phyloP scores from a whole-genome alignment of 1,140 invertebrate species.

The Cephus cinctus region DNA sequence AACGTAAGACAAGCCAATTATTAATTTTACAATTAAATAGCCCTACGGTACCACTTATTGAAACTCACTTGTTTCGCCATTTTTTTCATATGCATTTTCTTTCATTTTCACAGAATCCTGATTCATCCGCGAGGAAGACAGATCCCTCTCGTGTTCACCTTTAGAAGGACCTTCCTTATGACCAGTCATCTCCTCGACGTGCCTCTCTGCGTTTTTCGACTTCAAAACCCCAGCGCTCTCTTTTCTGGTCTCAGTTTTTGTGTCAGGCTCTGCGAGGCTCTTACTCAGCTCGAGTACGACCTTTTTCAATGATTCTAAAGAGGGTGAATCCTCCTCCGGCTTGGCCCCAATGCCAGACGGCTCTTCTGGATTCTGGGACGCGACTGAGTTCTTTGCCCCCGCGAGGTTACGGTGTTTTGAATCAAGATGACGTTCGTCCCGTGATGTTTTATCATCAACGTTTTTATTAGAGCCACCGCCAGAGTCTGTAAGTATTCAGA shows the following conservation, averaged over 20 bases:
- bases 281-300: conserved; percentile 23
- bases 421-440: too few relatives aligned
- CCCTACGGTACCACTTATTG: too few relatives aligned
- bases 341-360: background rate
- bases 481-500: too few relatives aligned
- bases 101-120: conserved; percentile 13
- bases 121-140: background rate
- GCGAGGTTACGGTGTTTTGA: too few relatives aligned
- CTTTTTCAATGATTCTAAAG: conserved; percentile 27
- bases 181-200: conserved; percentile 1
- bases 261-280: conserved; percentile 16
- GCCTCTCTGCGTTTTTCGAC: conserved; percentile 6
- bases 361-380: too few relatives aligned
- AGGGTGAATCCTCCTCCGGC: too few relatives aligned
- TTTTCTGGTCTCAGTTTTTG: background rate
- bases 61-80: too few relatives aligned
- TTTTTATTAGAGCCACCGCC: too few relatives aligned
- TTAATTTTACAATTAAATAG: too few relatives aligned
- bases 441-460: too few relatives aligned
- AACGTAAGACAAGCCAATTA: background rate
- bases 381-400: too few relatives aligned
- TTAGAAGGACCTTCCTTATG: conserved; percentile 1
- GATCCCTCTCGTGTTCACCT: background rate
- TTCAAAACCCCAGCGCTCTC: background rate
- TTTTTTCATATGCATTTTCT: conserved; percentile 16